Base-by-base conservation (phyloP, 2,797 vertebrate species). In the Spinus pinus region DNA sequence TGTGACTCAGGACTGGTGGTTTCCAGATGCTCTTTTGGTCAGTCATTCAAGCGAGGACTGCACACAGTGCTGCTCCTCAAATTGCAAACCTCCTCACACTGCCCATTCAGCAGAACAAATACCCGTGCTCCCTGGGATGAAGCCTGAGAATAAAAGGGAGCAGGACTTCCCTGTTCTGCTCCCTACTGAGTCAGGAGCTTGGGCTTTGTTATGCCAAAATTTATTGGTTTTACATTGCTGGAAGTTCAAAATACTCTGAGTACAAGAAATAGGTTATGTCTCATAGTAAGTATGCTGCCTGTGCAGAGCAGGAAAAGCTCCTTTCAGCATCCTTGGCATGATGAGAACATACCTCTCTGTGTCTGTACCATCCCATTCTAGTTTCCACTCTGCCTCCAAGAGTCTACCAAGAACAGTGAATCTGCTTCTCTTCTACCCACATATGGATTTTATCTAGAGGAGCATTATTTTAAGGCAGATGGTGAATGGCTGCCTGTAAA, bases 21-120 rank as follows among this genome's bases (percentile, higher is more conserved):
- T 96, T 92, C 88, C 86, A 92, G 92, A 85, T 87, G 71, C 70
- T 73, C 71, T 92, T 88, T 73, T 82, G 74, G 64, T 80, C 81
- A 57, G 49, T n/a, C 74, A 37, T 66, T 70, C 78, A 82, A 92
- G 67, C 15, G 14, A 53, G 60, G 58, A n/a, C 13, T 84, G 61
- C 0, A 0, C 2, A 1, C 33, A 30, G 54, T 11, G 27, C 66
- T 60, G 37, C 60, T 82, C 53, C 56, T 75, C 74, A 64, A 88
- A 92, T 50, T 65, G 41, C 70, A 92, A 41, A 60, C 9, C 15
- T 86, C n/a, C 77, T 64, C 41, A 27, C 0, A 2, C 74, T 88
- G 60, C 73, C 81, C 41, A 41, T 80, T 81, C 60, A 90, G 86
- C 81, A 92, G 81, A 94, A 90, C 51, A 84, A 88, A 95, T 86